These are phyloP conservation scores for Psittacula derbiana DNA, from an alignment of 2,797 vertebrate genomes.

Conservation along the genomic window DNA sequence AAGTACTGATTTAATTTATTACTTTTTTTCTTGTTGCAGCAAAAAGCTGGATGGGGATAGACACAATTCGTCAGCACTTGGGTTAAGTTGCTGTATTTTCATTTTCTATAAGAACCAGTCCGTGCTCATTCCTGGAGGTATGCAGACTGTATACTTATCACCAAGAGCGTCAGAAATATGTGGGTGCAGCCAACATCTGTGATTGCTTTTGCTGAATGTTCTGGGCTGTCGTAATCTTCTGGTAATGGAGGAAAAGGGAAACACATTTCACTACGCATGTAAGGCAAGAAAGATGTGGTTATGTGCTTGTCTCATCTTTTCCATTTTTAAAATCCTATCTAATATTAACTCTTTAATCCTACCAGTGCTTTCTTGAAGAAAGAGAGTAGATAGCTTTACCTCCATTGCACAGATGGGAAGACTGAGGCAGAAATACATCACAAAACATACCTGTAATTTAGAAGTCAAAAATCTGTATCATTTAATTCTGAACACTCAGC, in stretches of 20 bases:
- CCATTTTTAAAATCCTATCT: neutral
- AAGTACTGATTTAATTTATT: neutral
- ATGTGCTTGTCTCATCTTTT: neutral
- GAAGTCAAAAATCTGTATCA: neutral
- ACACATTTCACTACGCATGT: neutral
- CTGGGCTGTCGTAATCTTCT: neutral
- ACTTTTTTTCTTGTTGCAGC: neutral
- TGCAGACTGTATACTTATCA: constrained; percentile 22
- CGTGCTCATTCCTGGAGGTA: constrained; percentile 56
- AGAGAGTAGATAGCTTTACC: neutral
- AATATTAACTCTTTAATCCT: neutral
- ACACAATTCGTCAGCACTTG: constrained; percentile 20
- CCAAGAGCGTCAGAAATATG: constrained; percentile 44
- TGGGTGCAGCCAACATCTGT: constrained; percentile 46
- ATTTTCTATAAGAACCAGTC: constrained; percentile 4
- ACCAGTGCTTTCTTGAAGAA: neutral
- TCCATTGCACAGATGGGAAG: neutral
- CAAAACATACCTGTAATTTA: neutral
- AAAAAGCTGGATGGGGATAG: constrained; percentile 40
- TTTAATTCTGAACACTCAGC: neutral
- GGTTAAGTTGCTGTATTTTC: constrained; percentile 18
- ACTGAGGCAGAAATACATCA: neutral
- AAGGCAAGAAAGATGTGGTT: neutral
- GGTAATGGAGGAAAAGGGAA: constrained; percentile 24
- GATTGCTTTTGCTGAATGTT: constrained; percentile 37